A percentile compares a stretch with the other conserved stretches of the same genome.
phyloP scores from a whole-genome alignment of 2,113 vertebrate genomes.

The Triplophysa rosa region DNA sequence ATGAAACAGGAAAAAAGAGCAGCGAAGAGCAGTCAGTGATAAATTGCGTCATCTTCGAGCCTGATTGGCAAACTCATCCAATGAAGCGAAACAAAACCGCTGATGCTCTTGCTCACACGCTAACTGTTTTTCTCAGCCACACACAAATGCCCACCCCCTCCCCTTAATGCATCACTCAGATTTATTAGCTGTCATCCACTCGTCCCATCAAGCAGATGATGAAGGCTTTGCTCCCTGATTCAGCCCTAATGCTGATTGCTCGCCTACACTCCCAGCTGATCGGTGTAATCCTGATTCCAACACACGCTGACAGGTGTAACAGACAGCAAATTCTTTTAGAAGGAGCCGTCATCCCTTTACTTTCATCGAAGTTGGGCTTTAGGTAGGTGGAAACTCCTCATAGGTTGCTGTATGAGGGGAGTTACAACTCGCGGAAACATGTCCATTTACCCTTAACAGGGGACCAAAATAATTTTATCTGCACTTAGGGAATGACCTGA shows the following conservation, averaged over 20 bases:
- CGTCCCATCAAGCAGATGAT: constrained; percentile 34
- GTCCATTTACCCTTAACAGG: background rate
- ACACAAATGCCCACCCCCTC: background rate
- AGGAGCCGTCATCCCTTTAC: constrained; percentile 19
- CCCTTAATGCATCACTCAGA: constrained; percentile 48
- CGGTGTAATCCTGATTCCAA: constrained; percentile 40
- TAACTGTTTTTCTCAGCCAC: background rate
- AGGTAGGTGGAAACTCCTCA: background rate
- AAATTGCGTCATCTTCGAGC: constrained; percentile 1
- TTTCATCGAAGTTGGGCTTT: constrained; percentile 11
- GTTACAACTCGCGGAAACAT: background rate
- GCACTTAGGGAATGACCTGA: background rate
- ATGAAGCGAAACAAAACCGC: constrained; percentile 29
- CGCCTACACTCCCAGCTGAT: constrained; percentile 32
- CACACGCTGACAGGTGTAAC: constrained; percentile 47
- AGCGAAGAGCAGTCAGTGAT: constrained; percentile 11
- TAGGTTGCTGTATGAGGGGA: background rate
- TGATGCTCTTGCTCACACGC: background rate
- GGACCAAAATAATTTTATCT: background rate
- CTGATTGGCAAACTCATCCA: constrained; percentile 38
- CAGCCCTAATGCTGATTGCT: constrained; percentile 44
- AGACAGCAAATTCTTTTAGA: constrained; percentile 42
- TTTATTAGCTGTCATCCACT: constrained; percentile 46
- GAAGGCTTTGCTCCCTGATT: constrained; percentile 29
- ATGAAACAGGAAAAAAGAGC: background rate